A percentile compares a stretch with the other conserved stretches of the same genome.
Conservation (phyloP, 2,113 vertebrate genomes). For the Maccullochella peelii region DNA sequence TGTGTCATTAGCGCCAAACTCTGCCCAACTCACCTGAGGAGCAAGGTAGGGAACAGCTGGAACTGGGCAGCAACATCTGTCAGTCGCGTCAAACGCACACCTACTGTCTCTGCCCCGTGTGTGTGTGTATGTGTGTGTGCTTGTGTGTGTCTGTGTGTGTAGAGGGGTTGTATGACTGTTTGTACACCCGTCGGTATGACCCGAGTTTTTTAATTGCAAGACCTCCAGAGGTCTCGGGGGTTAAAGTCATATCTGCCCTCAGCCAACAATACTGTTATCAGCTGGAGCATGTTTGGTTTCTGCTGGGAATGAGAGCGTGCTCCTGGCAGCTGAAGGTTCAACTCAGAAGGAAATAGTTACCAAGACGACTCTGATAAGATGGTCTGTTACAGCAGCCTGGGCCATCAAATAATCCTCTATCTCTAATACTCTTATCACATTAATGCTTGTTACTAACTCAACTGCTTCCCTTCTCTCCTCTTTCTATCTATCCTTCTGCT, state of each 20-base stretch:
- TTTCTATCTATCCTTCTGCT: too few relatives aligned
- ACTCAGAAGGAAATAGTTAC: slow-evolving; percentile 27
- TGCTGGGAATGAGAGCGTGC: slow-evolving; percentile 34
- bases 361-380: slow-evolving; percentile 7
- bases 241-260: slow-evolving; percentile 51
- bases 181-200: slow-evolving; percentile 9
- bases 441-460: too few relatives aligned
- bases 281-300: slow-evolving; percentile 48
- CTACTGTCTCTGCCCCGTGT: slow-evolving; percentile 23
- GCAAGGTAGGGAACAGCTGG: slow-evolving; percentile 71
- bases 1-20: slow-evolving; percentile 53
- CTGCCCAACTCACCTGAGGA: slow-evolving; percentile 46
- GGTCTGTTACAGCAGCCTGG: not conserved
- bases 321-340: slow-evolving; percentile 27
- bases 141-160: slow-evolving; percentile 14
- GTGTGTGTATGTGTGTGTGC: slow-evolving; percentile 10
- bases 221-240: slow-evolving; percentile 24
- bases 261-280: slow-evolving; percentile 45
- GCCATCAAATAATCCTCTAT: slow-evolving; percentile 13
- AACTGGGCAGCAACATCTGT: slow-evolving; percentile 75
- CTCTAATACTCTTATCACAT: not conserved
- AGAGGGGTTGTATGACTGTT: slow-evolving; percentile 17
- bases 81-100: slow-evolving; percentile 43
- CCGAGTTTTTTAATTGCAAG: slow-evolving; percentile 13
- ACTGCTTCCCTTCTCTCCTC: too few relatives aligned